These are phyloP conservation scores for Hymenochirus boettgeri DNA, from an alignment of 2,113 vertebrate genomes.

Conservation along the genomic window DNA sequence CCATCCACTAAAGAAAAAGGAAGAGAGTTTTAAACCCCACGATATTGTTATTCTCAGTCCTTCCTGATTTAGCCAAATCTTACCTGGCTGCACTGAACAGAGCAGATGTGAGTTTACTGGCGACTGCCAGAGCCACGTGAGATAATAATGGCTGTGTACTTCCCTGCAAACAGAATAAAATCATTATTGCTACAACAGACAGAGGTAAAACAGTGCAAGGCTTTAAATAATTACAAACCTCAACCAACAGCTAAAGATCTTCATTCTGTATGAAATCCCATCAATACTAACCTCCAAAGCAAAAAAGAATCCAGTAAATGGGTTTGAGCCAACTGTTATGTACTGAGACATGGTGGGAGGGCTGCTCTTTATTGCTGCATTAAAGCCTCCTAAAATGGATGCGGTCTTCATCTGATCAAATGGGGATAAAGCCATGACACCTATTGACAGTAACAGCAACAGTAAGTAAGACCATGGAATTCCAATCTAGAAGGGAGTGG, in stretches of 20 bases:
- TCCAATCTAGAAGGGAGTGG: too few species aligned
- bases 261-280: too few species aligned
- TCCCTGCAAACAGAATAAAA: slow-evolving; percentile 66
- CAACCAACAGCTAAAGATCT: too few species aligned
- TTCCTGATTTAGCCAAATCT: too few species aligned
- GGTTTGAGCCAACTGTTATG: slow-evolving; percentile 87
- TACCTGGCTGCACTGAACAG: slow-evolving; percentile 96
- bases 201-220: neutral
- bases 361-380: slow-evolving; percentile 88
- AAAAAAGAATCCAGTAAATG: slow-evolving; percentile 94
- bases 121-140: slow-evolving; percentile 94
- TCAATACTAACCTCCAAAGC: slow-evolving; percentile 80
- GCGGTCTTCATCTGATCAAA: slow-evolving; percentile 99
- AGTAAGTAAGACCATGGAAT: too few species aligned
- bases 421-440: slow-evolving; percentile 87
- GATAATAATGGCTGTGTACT: slow-evolving; percentile 91
- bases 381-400: slow-evolving; percentile 90
- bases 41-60: slow-evolving; percentile 22
- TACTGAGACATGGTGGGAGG: slow-evolving; percentile 96
- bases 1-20: slow-evolving; percentile 76
- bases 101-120: slow-evolving; percentile 95
- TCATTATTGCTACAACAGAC: slow-evolving; percentile 42
- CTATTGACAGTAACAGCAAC: too few species aligned
- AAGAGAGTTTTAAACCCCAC: neutral
- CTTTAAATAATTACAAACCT: too few species aligned